These are phyloP conservation scores for Nothoprocta pentlandii DNA, from an alignment of 2,113 vertebrate genomes.

Conservation along the genomic window DNA sequence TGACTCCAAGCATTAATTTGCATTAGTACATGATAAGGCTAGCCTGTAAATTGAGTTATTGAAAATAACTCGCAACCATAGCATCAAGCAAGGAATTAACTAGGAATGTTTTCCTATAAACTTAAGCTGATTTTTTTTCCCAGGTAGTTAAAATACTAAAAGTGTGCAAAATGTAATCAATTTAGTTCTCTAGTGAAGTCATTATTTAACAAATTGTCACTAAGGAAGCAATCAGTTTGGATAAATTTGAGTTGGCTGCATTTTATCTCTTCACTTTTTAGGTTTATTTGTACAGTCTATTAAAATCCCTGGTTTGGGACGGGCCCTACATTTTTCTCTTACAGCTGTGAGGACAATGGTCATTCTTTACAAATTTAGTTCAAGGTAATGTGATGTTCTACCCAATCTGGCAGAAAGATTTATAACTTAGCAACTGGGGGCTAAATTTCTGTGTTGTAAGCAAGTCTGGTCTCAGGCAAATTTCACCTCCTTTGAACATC, in stretches of 20 bases:
- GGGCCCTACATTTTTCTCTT: conserved; percentile 55
- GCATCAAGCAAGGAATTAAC: conserved; percentile 62
- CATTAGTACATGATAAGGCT: conserved; percentile 67
- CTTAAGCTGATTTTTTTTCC: conserved; percentile 21
- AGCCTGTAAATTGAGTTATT: conserved; percentile 70
- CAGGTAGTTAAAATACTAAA: conserved; percentile 62
- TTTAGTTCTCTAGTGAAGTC: conserved; percentile 38
- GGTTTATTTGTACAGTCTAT: conserved; percentile 37
- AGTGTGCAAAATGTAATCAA: conserved; percentile 40
- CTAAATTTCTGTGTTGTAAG: conserved; percentile 65
- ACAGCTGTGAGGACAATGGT: conserved; percentile 59
- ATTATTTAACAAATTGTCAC: conserved; percentile 50
- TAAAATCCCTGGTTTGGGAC: conserved; percentile 45
- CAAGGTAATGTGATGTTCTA: conserved; percentile 62
- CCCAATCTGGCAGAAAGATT: conserved; percentile 64
- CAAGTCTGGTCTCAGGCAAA: conserved; percentile 54
- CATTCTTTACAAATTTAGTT: conserved; percentile 73
- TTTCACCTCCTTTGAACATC: conserved; percentile 33
- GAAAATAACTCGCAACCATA: conserved; percentile 64
- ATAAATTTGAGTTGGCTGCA: conserved; percentile 20
- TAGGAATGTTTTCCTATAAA: conserved; percentile 49
- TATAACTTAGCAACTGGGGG: conserved; percentile 59
- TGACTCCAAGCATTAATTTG: conserved; percentile 72
- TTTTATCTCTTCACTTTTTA: conserved; percentile 44
- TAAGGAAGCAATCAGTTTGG: conserved; percentile 45